Evolutionary conservation across 92 coral and sea anemone genomes (phyloP), one percentile per base, ranked within the genome.

Genomic region (Porites evermanni): DNA sequence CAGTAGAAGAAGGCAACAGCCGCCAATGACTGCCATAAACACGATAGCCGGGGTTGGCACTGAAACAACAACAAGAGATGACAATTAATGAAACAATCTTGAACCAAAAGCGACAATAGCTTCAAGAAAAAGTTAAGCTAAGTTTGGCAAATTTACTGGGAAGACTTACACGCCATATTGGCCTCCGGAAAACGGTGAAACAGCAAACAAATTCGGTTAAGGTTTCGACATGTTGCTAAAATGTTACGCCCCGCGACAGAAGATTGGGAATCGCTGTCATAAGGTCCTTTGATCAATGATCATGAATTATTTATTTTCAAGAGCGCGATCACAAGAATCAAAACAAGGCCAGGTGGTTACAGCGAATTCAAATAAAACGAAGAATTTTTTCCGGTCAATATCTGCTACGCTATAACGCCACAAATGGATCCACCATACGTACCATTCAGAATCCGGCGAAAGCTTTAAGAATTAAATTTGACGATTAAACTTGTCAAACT

Each of bases 21-120:
- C 98, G 82, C 98, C 99, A 70, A 97, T 97, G 74, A 97, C 99
- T 50, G 97, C 98, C 96, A 97, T 96, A 89, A 97, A 97, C 32
- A 97, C 96, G 86, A 97, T 97, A 90, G 99, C 99, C 75, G 99
- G 99, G 82, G 96, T 95, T 77, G 99, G 99, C 80, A 97, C 99
- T 97, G 89, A 85, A 95, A 93, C 68, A 67, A 12, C 68, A 90
- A 81, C 17, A 71, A 32, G 59, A 83, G 17, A 60, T 71, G 63
- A 64, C 70, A 8, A 83, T 83, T 63, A 83, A 65, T 64, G 56
- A 50, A 64, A 52, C 53, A 54, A 73, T 13, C 8, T 83, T 60
- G 50, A 64, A 74, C n/a, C 50, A 17, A 83, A 74, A 2, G 80
- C 19, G 69, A 29, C 51, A 17, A 47, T 44, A 81, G 44, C 26